These are phyloP conservation scores for Tipula confusa DNA, from an alignment of 2,888 invertebrate genomes.

Conservation along the genomic window DNA sequence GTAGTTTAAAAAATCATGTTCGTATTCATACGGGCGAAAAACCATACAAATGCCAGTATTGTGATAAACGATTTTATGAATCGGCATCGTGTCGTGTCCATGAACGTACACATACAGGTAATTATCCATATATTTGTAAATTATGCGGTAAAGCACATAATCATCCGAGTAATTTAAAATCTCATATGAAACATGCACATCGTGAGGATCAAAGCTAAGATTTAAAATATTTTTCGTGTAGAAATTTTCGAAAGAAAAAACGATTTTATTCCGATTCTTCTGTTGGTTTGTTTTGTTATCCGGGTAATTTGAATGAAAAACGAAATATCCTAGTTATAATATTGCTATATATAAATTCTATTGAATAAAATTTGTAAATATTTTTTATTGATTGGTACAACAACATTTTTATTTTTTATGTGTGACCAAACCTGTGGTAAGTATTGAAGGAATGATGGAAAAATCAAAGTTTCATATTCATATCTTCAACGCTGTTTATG, in stretches of 20 bases:
- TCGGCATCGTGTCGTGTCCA: neutral
- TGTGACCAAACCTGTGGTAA: too few relatives aligned
- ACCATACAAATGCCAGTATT: conserved; percentile 26
- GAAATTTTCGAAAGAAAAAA: neutral
- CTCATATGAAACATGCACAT: conserved; percentile 27
- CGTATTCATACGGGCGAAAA: conserved; percentile 13
- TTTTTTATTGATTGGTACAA: conserved; percentile 12
- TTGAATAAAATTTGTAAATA: conserved; percentile 8
- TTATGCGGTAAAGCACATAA: conserved; percentile 25
- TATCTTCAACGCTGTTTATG: too few relatives aligned
- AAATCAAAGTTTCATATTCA: too few relatives aligned
- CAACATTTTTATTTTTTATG: too few relatives aligned
- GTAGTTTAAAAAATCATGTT: neutral
- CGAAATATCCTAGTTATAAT: neutral
- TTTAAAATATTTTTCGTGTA: neutral
- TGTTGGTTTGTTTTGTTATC: neutral
- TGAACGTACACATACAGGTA: conserved; percentile 10
- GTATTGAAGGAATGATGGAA: too few relatives aligned
- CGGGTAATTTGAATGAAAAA: neutral
- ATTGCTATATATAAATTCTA: neutral
- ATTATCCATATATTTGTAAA: conserved; percentile 28
- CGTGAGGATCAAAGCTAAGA: conserved; percentile 21
- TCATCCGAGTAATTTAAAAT: conserved; percentile 28
- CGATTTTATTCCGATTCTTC: neutral
- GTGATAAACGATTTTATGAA: conserved; percentile 27